Percentiles rank a stretch among this genome's conserved stretches.
Evolutionary conservation across 2,113 vertebrate species (phyloP).

Genomic region (Monarcha castaneiventris): DNA sequence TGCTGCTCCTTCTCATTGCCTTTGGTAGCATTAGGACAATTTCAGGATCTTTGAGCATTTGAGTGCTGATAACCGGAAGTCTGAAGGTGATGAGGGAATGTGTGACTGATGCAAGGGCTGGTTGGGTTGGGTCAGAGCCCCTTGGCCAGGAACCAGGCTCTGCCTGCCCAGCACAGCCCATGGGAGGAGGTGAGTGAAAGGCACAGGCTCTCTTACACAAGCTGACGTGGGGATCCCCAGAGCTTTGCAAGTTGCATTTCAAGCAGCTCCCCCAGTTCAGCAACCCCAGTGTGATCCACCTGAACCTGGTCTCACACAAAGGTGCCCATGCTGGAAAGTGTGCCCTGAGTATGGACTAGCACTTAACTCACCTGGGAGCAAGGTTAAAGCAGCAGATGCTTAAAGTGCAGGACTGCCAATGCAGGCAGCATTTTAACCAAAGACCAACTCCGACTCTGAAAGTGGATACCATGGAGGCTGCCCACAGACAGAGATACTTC

Average conservation of each 20-base stretch:
- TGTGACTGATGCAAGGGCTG: fast-evolving
- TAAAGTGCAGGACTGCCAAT: neutral
- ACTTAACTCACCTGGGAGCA: neutral
- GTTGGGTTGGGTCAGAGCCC: neutral
- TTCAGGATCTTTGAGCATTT: neutral
- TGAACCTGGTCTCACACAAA: neutral
- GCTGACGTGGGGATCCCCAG: neutral
- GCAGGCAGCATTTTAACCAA: neutral
- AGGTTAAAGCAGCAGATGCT: neutral
- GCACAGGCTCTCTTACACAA: neutral
- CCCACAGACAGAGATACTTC: neutral
- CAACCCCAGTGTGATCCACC: neutral
- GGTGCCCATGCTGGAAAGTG: neutral
- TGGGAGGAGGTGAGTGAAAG: neutral
- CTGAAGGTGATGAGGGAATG: neutral
- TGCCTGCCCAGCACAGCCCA: neutral
- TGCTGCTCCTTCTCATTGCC: neutral
- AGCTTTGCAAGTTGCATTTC: neutral
- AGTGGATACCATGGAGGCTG: neutral
- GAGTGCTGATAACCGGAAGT: neutral
- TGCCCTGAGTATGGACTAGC: neutral
- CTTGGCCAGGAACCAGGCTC: neutral
- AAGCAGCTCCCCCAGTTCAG: neutral
- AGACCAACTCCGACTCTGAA: neutral
- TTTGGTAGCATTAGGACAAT: neutral